These are phyloP conservation scores for Macrotus californicus DNA, from an alignment of 2,113 vertebrate species.

Conservation along the genomic window DNA sequence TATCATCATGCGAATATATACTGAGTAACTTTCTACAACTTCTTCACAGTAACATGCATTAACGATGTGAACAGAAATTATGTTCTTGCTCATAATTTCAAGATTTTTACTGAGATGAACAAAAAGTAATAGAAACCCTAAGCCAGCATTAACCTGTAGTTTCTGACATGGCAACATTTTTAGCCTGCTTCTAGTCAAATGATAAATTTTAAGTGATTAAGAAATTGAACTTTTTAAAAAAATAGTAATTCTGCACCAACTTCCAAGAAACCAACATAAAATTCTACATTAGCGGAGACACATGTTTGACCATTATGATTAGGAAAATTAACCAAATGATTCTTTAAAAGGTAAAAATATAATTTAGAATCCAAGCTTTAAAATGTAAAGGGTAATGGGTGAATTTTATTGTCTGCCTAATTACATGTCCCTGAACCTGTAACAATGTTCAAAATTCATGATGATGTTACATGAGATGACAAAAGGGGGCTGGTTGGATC, in stretches of 20 bases:
- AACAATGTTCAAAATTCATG: neutral
- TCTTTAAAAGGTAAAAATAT: neutral
- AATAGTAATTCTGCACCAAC: neutral
- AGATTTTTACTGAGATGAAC: neutral
- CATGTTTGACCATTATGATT: neutral
- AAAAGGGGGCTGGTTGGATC: neutral
- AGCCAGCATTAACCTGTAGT: neutral
- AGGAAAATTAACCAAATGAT: conserved; percentile 8
- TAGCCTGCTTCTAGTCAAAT: neutral
- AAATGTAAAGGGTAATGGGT: neutral
- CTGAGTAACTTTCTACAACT: neutral
- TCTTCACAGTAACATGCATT: too few species aligned
- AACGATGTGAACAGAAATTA: neutral
- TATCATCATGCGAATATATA: neutral
- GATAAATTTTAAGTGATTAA: neutral
- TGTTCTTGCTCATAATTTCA: neutral
- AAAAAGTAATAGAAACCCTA: neutral
- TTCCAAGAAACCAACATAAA: neutral
- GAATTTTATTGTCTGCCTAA: neutral
- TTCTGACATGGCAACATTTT: neutral
- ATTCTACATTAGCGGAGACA: neutral
- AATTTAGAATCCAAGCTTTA: conserved; percentile 20
- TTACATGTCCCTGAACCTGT: neutral
- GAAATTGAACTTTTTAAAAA: neutral
- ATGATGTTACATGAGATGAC: neutral